Percentiles rank a stretch among this genome's conserved stretches.
phyloP scores from a whole-genome alignment of 2,797 vertebrate species.

The Todus mexicanus region DNA sequence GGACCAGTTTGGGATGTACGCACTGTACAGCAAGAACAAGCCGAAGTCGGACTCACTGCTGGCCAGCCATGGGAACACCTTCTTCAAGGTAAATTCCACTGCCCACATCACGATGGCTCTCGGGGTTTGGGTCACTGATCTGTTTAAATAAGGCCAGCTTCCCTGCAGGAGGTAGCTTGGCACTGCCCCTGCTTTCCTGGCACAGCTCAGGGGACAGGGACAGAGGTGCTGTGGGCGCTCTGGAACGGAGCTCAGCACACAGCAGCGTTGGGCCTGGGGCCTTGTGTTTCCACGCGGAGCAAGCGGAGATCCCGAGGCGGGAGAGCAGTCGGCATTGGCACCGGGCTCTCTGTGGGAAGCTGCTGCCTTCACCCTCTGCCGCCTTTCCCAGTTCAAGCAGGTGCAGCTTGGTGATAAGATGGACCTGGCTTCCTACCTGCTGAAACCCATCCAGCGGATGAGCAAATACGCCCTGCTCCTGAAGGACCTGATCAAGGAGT shows the following conservation, averaged over 20 bases:
- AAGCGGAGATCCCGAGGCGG: background rate
- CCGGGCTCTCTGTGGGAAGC: rapidly evolving
- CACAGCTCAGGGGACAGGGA: no score
- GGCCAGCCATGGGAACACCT: slow-evolving; percentile 85
- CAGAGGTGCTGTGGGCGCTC: background rate
- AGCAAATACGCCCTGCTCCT: slow-evolving; percentile 82
- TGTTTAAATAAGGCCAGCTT: background rate
- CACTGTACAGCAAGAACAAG: slow-evolving; percentile 96
- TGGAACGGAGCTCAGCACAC: background rate
- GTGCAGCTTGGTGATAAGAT: slow-evolving; percentile 80
- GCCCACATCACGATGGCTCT: rapidly evolving
- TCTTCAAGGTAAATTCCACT: slow-evolving; percentile 86
- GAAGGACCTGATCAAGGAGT: slow-evolving; percentile 79
- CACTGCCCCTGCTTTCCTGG: background rate
- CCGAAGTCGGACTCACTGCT: slow-evolving; percentile 89
- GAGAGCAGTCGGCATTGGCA: background rate
- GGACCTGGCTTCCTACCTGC: slow-evolving; percentile 83
- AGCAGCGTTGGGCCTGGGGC: background rate
- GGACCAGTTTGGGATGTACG: slow-evolving; percentile 93
- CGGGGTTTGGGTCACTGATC: background rate
- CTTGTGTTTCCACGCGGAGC: background rate
- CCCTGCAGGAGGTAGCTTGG: background rate
- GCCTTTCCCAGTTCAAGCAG: slow-evolving; percentile 75
- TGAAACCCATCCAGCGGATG: slow-evolving; percentile 85
- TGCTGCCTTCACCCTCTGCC: background rate